Evolutionary conservation across 2,888 invertebrate species (phyloP).

Genomic region (Endotricha flammealis): DNA sequence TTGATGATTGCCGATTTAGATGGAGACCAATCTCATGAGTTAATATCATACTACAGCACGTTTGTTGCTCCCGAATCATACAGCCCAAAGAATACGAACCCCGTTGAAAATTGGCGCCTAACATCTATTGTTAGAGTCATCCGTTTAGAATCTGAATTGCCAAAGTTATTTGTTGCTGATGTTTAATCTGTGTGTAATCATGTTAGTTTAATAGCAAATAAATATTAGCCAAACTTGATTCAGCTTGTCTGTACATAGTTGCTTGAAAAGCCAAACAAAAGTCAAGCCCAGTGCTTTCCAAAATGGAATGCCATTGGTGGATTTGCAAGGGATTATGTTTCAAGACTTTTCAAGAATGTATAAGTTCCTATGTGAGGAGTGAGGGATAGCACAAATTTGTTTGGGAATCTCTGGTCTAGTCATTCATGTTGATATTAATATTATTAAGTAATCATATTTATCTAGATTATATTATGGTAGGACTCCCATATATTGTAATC

Average conservation of each 20-base stretch:
- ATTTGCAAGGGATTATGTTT: too few relatives aligned
- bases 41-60: constrained; percentile 86
- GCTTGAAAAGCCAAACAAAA: not conserved
- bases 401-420: constrained; percentile 4
- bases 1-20: constrained; percentile 86
- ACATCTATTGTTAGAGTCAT: constrained; percentile 83
- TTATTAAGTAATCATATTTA: constrained; percentile 20
- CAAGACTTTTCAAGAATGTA: not conserved
- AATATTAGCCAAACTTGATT: constrained; percentile 25
- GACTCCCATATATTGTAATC: constrained; percentile 18
- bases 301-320: not conserved
- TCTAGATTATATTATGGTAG: constrained; percentile 23
- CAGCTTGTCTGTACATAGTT: constrained; percentile 35
- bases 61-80: constrained; percentile 70
- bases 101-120: constrained; percentile 78
- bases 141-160: constrained; percentile 84
- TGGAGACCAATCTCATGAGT: constrained; percentile 85
- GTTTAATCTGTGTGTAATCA: constrained; percentile 27
- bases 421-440: constrained; percentile 3
- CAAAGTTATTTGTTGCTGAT: constrained; percentile 80
- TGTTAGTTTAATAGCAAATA: not conserved
- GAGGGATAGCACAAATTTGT: not conserved
- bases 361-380: not conserved
- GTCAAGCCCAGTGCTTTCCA: constrained; percentile 27
- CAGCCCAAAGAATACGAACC: constrained; percentile 49